phyloP scores from a whole-genome alignment of 2,113 vertebrate species.

The Cygnus buccinator region DNA sequence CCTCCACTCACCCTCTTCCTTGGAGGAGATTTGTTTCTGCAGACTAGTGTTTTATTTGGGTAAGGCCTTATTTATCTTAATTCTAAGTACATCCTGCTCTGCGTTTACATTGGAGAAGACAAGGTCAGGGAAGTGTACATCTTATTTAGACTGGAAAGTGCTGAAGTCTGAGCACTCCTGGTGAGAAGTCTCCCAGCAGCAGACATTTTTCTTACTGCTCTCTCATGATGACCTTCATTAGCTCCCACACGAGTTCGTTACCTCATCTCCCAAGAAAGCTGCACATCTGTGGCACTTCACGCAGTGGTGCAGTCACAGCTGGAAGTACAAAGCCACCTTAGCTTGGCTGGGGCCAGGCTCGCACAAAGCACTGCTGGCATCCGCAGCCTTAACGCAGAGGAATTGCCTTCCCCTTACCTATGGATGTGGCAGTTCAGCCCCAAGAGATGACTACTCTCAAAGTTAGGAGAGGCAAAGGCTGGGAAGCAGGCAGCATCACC shows the following conservation, averaged over 20 bases:
- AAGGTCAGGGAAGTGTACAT: slow-evolving; percentile 48
- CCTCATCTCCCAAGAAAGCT: slow-evolving; percentile 12
- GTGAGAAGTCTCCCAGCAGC: neutral
- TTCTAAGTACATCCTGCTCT: slow-evolving; percentile 68
- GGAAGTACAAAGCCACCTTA: neutral
- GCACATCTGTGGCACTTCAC: neutral
- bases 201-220: slow-evolving; percentile 7
- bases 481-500: neutral
- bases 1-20: slow-evolving; percentile 12
- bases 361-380: neutral
- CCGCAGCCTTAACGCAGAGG: neutral
- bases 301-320: neutral
- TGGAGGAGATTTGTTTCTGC: slow-evolving; percentile 20
- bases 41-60: slow-evolving; percentile 60
- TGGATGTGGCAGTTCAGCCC: neutral
- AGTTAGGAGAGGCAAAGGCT: neutral
- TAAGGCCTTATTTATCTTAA: slow-evolving; percentile 69
- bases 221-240: slow-evolving; percentile 32
- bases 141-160: slow-evolving; percentile 59
- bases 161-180: slow-evolving; percentile 16
- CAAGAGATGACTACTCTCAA: neutral
- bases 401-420: accelerated
- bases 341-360: neutral
- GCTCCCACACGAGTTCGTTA: neutral
- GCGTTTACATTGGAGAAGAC: slow-evolving; percentile 56